Percentiles rank a stretch among this genome's conserved stretches.
Conservation (phyloP, 1,140 invertebrate genomes). For the Eumaeus atala region DNA sequence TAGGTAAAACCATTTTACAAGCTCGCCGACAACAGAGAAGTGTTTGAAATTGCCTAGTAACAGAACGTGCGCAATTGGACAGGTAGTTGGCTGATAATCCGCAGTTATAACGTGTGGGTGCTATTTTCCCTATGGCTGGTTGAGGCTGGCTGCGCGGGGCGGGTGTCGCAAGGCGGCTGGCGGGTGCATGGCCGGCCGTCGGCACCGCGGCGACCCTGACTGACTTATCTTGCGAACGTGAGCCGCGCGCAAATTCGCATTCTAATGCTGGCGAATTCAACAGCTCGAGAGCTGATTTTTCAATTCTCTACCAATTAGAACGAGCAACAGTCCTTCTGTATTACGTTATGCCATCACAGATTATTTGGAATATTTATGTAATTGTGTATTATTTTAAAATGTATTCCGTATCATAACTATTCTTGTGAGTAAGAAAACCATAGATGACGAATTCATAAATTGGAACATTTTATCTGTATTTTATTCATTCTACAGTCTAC, state of each 20-base stretch:
- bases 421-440: too few relatives aligned
- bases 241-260: conserved; percentile 68
- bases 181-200: conserved; percentile 69
- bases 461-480: too few relatives aligned
- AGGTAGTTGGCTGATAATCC: too few relatives aligned
- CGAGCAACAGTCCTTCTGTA: too few relatives aligned
- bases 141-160: conserved; percentile 29
- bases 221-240: conserved; percentile 71
- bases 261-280: conserved; percentile 65
- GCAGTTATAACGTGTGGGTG: conserved; percentile 26
- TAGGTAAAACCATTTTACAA: too few relatives aligned
- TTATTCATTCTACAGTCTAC: too few relatives aligned
- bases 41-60: neutral
- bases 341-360: too few relatives aligned
- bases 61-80: too few relatives aligned
- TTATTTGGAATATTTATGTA: too few relatives aligned
- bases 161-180: conserved; percentile 62
- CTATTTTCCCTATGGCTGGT: conserved; percentile 50
- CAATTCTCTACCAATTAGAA: neutral
- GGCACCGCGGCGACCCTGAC: conserved; percentile 69
- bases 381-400: too few relatives aligned
- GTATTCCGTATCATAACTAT: too few relatives aligned
- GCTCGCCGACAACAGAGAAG: neutral
- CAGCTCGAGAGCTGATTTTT: conserved; percentile 24
- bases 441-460: too few relatives aligned